Conservation (phyloP, 2,113 vertebrate genomes). For the Lepidothrix coronata region DNA sequence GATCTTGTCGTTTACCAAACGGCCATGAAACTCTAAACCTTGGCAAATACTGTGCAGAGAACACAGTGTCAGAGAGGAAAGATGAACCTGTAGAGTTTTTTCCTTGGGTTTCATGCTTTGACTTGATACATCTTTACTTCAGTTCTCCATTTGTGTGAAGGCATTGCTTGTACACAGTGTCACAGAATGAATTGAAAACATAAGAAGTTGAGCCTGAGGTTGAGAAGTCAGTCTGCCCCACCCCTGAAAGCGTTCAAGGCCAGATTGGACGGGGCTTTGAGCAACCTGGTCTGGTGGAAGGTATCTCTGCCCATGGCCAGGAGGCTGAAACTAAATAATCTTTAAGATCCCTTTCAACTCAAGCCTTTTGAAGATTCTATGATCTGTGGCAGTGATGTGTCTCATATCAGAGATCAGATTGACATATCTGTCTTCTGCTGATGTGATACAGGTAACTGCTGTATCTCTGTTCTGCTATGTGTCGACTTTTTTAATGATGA, state of each 20-base stretch:
- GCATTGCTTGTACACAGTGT: background rate
- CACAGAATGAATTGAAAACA: background rate
- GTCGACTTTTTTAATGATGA: background rate
- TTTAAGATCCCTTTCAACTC: background rate
- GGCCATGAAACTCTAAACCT: background rate
- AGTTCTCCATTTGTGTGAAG: background rate
- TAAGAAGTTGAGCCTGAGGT: background rate
- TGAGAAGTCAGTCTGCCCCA: background rate
- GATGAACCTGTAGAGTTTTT: background rate
- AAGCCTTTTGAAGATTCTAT: background rate
- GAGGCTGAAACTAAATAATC: background rate
- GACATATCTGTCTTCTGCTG: background rate
- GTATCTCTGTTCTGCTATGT: background rate
- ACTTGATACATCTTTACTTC: background rate
- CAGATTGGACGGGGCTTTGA: background rate
- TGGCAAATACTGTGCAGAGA: background rate
- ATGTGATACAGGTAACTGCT: background rate
- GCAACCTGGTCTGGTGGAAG: background rate
- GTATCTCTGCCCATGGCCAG: background rate
- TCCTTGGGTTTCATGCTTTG: background rate
- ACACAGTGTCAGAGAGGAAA: background rate
- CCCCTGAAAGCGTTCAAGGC: background rate
- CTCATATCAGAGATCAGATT: background rate
- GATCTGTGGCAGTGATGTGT: background rate
- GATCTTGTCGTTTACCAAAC: background rate